Conservation (phyloP, 2,888 invertebrate species). For the Dermolepida albohirtum region DNA sequence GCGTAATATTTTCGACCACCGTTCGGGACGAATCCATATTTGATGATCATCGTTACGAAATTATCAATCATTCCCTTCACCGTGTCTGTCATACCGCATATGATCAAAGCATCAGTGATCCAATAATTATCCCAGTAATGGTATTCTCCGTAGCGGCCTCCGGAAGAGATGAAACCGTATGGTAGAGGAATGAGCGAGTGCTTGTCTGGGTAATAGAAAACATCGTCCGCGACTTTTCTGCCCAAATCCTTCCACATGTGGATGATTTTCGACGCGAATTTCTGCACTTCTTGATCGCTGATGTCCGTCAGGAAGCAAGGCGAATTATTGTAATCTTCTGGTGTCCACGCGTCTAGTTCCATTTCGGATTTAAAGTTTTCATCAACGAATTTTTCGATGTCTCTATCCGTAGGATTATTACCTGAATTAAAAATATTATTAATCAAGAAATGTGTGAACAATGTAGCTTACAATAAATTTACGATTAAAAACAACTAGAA, state of each 20-base stretch:
- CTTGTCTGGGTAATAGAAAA: conserved; percentile 64
- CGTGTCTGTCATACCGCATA: conserved; percentile 81
- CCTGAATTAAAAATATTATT: conserved; percentile 45
- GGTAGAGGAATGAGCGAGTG: conserved; percentile 64
- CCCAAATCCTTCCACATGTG: conserved; percentile 74
- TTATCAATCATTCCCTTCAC: conserved; percentile 80
- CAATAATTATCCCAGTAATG: conserved; percentile 94
- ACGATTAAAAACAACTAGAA: no score
- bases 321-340: conserved; percentile 69
- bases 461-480: no score
- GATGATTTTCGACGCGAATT: conserved; percentile 74
- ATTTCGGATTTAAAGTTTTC: conserved; percentile 70
- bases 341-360: conserved; percentile 72
- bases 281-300: conserved; percentile 67
- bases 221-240: conserved; percentile 71
- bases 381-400: conserved; percentile 69
- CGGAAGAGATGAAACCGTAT: conserved; percentile 75
- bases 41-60: conserved; percentile 75
- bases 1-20: conserved; percentile 85
- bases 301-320: conserved; percentile 74
- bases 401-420: conserved; percentile 65
- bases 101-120: conserved; percentile 83
- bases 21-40: conserved; percentile 80
- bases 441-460: no score
- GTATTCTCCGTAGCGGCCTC: conserved; percentile 78